phyloP scores from a whole-genome alignment of 2,113 vertebrate species.

The Rhizomys pruinosus region DNA sequence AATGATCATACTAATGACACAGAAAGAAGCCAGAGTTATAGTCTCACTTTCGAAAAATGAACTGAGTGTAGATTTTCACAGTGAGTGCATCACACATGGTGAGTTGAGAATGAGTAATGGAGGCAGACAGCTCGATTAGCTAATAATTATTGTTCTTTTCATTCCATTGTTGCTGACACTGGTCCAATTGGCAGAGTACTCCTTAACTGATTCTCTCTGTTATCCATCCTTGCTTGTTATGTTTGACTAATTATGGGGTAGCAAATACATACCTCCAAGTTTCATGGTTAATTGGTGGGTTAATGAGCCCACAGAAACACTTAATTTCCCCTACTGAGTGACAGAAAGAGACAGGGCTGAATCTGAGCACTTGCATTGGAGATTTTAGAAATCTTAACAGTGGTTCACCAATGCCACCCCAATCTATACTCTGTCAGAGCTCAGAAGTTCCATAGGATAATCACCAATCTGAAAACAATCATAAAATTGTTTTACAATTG shows the following conservation, averaged over 20 bases:
- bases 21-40: neutral
- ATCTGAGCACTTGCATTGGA: slow-evolving; percentile 2
- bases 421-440: neutral
- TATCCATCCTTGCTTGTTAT: slow-evolving; percentile 29
- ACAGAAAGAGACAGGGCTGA: neutral
- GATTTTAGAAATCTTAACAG: neutral
- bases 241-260: slow-evolving; percentile 62
- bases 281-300: slow-evolving; percentile 71
- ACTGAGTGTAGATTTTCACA: neutral
- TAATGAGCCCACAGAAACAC: slow-evolving; percentile 68
- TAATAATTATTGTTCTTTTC: neutral
- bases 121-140: neutral
- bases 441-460: neutral
- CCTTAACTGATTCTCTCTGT: slow-evolving; percentile 32
- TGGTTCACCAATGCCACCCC: neutral
- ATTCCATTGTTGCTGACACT: neutral
- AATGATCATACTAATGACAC: neutral
- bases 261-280: slow-evolving; percentile 51
- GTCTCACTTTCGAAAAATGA: too few species aligned
- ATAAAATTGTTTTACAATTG: too few species aligned
- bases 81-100: neutral
- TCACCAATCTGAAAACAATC: neutral
- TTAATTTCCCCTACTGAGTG: slow-evolving; percentile 68
- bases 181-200: neutral
- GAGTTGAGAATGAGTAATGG: neutral